Percentiles rank a stretch among this genome's conserved stretches.
Conservation (phyloP, 92 coral and sea anemone species). For the Epizoanthus illoricatus region DNA sequence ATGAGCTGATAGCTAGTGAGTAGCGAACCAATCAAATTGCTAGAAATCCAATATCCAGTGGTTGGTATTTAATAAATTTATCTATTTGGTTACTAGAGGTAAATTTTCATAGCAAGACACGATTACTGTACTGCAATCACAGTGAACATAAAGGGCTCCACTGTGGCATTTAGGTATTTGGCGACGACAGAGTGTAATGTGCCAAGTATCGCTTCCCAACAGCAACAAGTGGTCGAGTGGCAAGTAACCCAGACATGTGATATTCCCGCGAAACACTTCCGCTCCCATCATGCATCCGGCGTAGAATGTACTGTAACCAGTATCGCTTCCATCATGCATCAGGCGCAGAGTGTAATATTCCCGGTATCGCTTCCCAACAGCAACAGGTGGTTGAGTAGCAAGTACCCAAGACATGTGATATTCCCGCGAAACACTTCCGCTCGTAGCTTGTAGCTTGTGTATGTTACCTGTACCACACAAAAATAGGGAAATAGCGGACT, state of each 20-base stretch:
- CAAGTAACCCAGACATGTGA: constrained; percentile 85
- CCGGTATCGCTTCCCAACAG: constrained; percentile 79
- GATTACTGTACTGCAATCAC: no score
- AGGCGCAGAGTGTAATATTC: background rate
- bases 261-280: constrained; percentile 72
- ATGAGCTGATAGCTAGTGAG: no score
- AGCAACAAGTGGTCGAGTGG: constrained; percentile 77
- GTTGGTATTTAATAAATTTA: no score
- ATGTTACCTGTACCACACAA: constrained; percentile 54
- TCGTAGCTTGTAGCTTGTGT: constrained; percentile 73
- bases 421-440: constrained; percentile 86
- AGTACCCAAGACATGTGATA: constrained; percentile 86
- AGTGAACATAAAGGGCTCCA: no score
- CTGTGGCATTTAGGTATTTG: no score
- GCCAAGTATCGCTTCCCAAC: constrained; percentile 89
- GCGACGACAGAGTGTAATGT: constrained; percentile 66
- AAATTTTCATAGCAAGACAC: no score
- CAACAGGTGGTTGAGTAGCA: constrained; percentile 78
- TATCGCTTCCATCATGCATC: background rate
- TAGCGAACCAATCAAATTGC: no score
- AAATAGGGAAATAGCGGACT: background rate
- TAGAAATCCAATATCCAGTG: no score
- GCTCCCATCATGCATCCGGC: background rate
- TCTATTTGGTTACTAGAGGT: no score
- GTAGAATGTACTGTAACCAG: background rate